Evolutionary conservation across 2,888 invertebrate genomes (phyloP).

Genomic region (Trichogramma dendrolimi): DNA sequence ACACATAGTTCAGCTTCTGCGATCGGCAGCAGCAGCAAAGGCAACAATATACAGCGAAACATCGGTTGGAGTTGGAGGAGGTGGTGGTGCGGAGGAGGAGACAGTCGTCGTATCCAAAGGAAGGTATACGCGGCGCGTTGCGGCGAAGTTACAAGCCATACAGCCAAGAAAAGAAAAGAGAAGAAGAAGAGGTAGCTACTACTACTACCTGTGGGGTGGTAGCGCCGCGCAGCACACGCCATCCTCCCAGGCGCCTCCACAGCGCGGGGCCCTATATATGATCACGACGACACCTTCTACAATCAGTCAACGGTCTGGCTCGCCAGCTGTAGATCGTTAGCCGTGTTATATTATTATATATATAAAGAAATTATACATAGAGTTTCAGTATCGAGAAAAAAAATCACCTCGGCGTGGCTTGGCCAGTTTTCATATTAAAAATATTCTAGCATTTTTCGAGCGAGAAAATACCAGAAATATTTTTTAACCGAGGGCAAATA

Average conservation of each 20-base stretch:
- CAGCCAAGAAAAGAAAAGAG: constrained; percentile 20
- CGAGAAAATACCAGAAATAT: no score
- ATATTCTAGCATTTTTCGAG: no score
- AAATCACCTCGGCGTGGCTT: no score
- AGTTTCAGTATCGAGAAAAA: no score
- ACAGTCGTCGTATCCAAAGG: no score
- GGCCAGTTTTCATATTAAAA: no score
- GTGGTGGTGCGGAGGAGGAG: constrained; percentile 20
- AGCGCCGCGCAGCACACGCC: constrained; percentile 29
- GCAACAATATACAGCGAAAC: no score
- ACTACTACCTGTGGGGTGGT: constrained; percentile 25
- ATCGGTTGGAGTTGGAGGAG: constrained; percentile 16
- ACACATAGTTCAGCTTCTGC: no score
- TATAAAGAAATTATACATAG: no score
- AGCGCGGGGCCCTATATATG: constrained; percentile 44
- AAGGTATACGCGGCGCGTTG: background rate
- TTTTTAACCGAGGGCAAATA: no score
- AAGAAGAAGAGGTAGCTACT: constrained; percentile 33
- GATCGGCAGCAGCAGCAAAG: no score
- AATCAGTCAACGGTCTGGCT: constrained; percentile 49
- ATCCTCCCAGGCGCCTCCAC: constrained; percentile 39
- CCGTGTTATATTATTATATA: no score
- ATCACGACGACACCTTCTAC: constrained; percentile 43
- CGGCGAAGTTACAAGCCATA: constrained; percentile 28
- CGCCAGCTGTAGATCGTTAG: constrained; percentile 33